Conservation (phyloP, 2,797 vertebrate species). For the Trichosurus vulpecula region DNA sequence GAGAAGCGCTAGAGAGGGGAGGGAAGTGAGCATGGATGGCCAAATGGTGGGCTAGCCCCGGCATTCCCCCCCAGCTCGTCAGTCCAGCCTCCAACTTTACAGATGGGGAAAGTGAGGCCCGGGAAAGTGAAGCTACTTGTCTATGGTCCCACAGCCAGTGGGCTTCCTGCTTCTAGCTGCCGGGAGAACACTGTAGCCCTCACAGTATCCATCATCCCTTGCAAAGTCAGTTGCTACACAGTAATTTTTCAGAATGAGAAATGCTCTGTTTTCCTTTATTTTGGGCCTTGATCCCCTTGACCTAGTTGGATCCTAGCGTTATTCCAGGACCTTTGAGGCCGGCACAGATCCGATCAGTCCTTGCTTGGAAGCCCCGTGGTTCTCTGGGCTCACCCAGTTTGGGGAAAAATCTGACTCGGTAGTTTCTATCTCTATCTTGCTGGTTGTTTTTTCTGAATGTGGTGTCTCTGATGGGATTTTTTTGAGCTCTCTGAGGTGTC, state of each 20-base stretch:
- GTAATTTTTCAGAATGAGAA: background rate
- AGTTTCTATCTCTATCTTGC: background rate
- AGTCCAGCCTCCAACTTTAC: no score
- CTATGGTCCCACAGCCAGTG: no score
- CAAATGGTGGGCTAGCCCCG: background rate
- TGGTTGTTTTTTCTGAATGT: background rate
- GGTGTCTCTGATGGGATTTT: background rate
- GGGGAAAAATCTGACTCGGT: background rate
- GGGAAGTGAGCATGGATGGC: no score
- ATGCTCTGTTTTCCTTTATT: background rate
- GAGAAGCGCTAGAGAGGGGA: background rate
- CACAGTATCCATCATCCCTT: background rate
- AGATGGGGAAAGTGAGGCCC: background rate
- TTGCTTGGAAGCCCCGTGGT: background rate
- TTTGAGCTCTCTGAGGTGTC: background rate
- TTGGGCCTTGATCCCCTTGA: background rate
- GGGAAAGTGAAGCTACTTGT: background rate
- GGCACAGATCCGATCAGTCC: fast-evolving
- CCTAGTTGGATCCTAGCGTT: background rate
- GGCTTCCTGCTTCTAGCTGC: background rate
- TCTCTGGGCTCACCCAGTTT: background rate
- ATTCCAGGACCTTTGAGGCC: background rate
- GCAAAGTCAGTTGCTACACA: background rate
- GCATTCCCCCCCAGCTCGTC: background rate
- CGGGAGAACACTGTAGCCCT: no score